phyloP scores from a whole-genome alignment of 2,797 vertebrate species.

The Paguma larvata region DNA sequence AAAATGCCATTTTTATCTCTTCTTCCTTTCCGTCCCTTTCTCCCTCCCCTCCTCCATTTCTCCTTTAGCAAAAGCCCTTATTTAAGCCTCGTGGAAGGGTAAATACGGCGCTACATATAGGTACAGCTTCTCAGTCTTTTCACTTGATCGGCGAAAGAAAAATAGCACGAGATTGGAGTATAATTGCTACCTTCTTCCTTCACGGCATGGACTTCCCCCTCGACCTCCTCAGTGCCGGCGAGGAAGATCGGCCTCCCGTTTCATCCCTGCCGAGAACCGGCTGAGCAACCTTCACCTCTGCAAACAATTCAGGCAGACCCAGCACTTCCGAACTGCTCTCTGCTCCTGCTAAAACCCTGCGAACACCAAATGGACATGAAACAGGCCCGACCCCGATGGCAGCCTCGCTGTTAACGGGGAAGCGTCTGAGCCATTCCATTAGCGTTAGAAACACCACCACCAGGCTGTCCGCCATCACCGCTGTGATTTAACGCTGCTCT shows the following conservation, averaged over 20 bases:
- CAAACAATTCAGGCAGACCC: background rate
- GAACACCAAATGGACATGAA: background rate
- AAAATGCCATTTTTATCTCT: background rate
- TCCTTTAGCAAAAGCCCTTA: conserved; percentile 72
- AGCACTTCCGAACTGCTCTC: conserved; percentile 38
- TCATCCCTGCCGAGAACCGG: background rate
- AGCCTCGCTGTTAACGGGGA: background rate
- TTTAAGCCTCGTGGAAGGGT: conserved; percentile 46
- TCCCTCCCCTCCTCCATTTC: background rate
- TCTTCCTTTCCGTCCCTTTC: background rate
- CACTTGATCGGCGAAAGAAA: conserved; percentile 77
- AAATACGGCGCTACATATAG: background rate
- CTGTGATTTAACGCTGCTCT: conserved; percentile 22
- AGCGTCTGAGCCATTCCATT: background rate
- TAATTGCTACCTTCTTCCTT: conserved; percentile 63
- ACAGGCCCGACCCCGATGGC: background rate
- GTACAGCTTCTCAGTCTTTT: conserved; percentile 53
- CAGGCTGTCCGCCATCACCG: background rate
- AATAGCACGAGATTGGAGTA: conserved; percentile 66
- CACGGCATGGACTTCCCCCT: background rate
- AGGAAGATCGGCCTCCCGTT: background rate
- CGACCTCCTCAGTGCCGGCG: background rate
- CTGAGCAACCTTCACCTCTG: background rate
- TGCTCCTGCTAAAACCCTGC: background rate
- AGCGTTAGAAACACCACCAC: background rate